Evolutionary conservation across 2,888 invertebrate species (phyloP), one percentile per base, ranked within the genome.

Genomic region (Platypus cylindrus): DNA sequence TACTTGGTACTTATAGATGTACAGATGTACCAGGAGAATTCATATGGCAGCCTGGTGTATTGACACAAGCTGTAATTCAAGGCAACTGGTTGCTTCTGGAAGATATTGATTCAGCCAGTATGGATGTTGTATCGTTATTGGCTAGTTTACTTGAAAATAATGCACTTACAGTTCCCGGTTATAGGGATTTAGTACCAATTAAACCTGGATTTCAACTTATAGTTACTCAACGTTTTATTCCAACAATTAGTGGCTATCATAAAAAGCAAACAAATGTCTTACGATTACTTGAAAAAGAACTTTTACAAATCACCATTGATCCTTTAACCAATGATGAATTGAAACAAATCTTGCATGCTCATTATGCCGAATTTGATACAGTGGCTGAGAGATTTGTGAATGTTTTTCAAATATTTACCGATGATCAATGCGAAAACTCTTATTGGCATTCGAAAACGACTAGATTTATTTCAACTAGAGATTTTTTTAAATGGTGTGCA

Each of bases 11-110:
- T 0, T 93, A 93, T 58, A 73, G 85, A 46, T 97, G 95, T 55
- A 94, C 97, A 0, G 94, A 95, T 56, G 73, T 94, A 30, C 95
- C 95, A 0, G 98, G 98, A 9, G 91, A 98, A 62, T 98, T 98
- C 66, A 65, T 90, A 13, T 98, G 97, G 97, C 75, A 85, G 48
- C 82, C 94, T 2, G 95, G 95, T n/a, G 81, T 90, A 31, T 63
- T 97, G 34, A 90, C 93, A 3, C 85, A 74, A 73, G 89, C 89
- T 31, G 84, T 89, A 3, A 68, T 75, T 52, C 71, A 78, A 51
- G 91, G 91, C 0, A 74, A 81, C 52, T 97, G 97, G 94, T 61
- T 98, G 16, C 66, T 98, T 2, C 63, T 98, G 40, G 97, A 98
- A 66, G 98, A 98, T 57, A 77, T 98, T 30, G 95, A 98, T 58